Base-by-base conservation (phyloP, 2,797 vertebrate genomes). In the Smutsia gigantea region DNA sequence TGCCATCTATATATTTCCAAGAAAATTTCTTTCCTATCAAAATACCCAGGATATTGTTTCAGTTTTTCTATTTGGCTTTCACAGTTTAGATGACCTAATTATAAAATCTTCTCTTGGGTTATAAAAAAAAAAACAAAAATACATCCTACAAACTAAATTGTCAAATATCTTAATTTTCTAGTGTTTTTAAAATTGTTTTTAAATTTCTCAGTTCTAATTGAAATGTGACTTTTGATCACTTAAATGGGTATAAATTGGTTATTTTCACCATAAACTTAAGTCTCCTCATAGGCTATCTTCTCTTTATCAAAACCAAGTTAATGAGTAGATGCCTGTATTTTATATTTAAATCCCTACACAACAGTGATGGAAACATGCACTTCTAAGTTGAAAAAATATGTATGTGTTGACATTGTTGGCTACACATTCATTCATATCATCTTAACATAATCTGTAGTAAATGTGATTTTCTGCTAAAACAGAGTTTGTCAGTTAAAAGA, bases 401-500 rank as follows among this genome's bases (percentile, higher is more conserved):
- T 23, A n/a, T 71, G 39, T 87, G 59, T 89, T 94, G 91, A 82
- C 14, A 97, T 92, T 97, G 68, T 88, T 39, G 42, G 84, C 29
- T 27, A 95, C 68, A 79, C 61, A 17, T 72, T 39, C 86, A 94
- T 87, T 75, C 23, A 25, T 82, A 95, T 89, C 89, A 87, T 95
- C 94, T 96, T 95, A 96, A 95, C 95, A 96, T 46, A 25, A 74
- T 97, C 42, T 63, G 87, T 19, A 29, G 34, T 84, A 97, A 85
- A 87, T 97, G 93, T 71, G 97, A 91, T 97, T 90, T 97, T 68
- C 79, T 57, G 29, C 69, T 92, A 37, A 93, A 93, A 82, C 97
- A 95, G 29, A 87, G 14, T 97, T 97, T 98, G 86, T 94, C 97
- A 97, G 74, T 97, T 98, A 93, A 95, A 96, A 98, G 96, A 97